A percentile compares a stretch with the other conserved stretches of the same genome.
These are phyloP conservation scores for Polyodon spathula DNA, from an alignment of 2,113 vertebrate species.

Conservation along the genomic window DNA sequence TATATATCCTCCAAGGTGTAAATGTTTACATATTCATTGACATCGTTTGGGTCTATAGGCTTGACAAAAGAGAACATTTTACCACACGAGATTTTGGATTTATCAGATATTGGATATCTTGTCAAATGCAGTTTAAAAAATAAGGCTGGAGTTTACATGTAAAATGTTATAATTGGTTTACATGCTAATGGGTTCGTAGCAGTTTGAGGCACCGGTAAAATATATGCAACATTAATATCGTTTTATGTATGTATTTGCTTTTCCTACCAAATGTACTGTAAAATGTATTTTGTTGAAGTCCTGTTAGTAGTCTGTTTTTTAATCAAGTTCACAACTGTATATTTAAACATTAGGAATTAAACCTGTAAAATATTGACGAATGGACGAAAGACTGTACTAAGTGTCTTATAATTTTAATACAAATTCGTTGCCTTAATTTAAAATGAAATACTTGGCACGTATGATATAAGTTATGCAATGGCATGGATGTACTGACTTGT, in stretches of 20 bases:
- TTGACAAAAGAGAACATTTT: no score
- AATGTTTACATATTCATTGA: conserved; percentile 7
- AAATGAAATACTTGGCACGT: conserved; percentile 25
- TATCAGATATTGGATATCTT: no score
- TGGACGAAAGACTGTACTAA: conserved; percentile 16
- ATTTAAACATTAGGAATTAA: conserved; percentile 12
- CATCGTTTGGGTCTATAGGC: not conserved
- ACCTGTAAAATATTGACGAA: conserved; percentile 22
- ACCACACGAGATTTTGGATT: no score
- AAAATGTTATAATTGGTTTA: conserved; percentile 5
- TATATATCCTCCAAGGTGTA: not conserved
- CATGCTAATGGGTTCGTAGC: conserved; percentile 11
- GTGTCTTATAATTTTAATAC: conserved; percentile 10
- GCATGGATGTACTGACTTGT: conserved; percentile 35
- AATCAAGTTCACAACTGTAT: conserved; percentile 20
- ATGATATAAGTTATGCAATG: conserved; percentile 41
- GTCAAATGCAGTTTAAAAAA: not conserved
- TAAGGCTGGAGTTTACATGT: conserved; percentile 16
- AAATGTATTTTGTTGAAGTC: conserved; percentile 10
- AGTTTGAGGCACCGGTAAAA: not conserved
- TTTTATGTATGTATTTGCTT: conserved; percentile 10
- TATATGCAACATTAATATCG: conserved; percentile 11
- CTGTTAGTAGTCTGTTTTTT: conserved; percentile 15
- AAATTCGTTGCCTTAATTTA: conserved; percentile 34
- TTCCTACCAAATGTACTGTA: conserved; percentile 7